Evolutionary conservation across 1,140 invertebrate species (phyloP).

Genomic region (Apolygus lucorum): DNA sequence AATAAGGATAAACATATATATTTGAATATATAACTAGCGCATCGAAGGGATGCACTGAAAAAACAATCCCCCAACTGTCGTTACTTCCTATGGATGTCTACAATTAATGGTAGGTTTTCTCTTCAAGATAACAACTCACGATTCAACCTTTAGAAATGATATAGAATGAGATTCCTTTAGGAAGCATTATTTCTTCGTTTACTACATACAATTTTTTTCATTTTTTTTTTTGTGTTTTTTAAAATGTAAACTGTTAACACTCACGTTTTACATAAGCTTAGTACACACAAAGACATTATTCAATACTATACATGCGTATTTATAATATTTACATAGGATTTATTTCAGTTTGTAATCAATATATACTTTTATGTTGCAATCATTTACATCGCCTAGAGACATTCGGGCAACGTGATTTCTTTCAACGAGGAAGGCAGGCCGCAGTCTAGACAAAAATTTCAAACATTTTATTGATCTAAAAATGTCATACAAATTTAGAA

Average conservation of each 20-base stretch:
- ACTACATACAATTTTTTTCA: slow-evolving; percentile 6
- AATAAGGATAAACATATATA: background rate
- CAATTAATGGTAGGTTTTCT: slow-evolving; percentile 18
- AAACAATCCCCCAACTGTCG: background rate
- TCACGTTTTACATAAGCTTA: background rate
- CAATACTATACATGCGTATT: slow-evolving; percentile 18
- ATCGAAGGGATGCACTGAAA: slow-evolving; percentile 14
- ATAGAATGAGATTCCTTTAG: slow-evolving; percentile 29
- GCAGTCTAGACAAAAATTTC: slow-evolving; percentile 5
- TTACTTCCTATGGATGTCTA: background rate
- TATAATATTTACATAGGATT: slow-evolving; percentile 25
- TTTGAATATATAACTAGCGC: background rate
- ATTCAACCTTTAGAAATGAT: slow-evolving; percentile 15
- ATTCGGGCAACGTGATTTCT: background rate
- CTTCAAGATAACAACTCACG: slow-evolving; percentile 16
- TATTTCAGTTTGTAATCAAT: background rate
- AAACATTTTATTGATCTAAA: background rate
- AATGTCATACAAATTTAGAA: slow-evolving; percentile 12
- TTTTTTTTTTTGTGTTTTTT: background rate
- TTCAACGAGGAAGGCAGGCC: background rate
- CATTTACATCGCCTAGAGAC: slow-evolving; percentile 13
- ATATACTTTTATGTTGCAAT: background rate
- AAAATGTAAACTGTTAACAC: background rate
- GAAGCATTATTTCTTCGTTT: slow-evolving; percentile 29
- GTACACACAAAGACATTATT: slow-evolving; percentile 5